Evolutionary conservation across 2,888 invertebrate genomes (phyloP).

Genomic region (Cephus sareptanus): DNA sequence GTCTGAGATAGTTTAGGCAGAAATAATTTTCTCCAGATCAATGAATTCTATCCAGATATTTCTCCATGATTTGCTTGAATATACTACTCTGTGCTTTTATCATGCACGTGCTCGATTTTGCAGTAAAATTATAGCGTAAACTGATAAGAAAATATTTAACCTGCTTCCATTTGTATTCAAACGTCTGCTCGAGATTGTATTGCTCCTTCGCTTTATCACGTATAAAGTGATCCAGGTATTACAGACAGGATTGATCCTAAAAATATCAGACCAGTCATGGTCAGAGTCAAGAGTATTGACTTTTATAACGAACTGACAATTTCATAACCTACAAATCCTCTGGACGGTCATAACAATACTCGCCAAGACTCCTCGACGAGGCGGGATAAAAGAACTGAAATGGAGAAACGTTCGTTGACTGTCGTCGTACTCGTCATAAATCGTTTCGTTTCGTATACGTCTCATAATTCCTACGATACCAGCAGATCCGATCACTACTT

Average conservation of each 20-base stretch:
- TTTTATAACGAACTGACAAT: neutral
- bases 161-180: slow-evolving; percentile 2
- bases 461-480: neutral
- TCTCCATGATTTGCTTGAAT: too few species aligned
- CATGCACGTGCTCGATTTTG: too few species aligned
- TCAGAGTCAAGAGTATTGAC: neutral
- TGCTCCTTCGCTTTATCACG: slow-evolving; percentile 20
- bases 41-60: too few species aligned
- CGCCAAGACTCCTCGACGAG: neutral
- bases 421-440: neutral
- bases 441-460: neutral
- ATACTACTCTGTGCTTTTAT: too few species aligned
- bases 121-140: too few species aligned
- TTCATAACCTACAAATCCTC: too few species aligned
- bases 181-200: slow-evolving; percentile 34
- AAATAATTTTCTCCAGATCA: too few species aligned
- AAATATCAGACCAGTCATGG: neutral
- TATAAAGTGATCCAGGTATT: neutral
- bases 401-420: neutral
- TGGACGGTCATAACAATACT: neutral
- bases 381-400: neutral
- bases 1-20: too few species aligned
- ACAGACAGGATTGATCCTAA: slow-evolving; percentile 21
- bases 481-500: neutral
- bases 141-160: neutral